Evolutionary conservation across 2,888 invertebrate species (phyloP).

Genomic region (Plemyria rubiginata): DNA sequence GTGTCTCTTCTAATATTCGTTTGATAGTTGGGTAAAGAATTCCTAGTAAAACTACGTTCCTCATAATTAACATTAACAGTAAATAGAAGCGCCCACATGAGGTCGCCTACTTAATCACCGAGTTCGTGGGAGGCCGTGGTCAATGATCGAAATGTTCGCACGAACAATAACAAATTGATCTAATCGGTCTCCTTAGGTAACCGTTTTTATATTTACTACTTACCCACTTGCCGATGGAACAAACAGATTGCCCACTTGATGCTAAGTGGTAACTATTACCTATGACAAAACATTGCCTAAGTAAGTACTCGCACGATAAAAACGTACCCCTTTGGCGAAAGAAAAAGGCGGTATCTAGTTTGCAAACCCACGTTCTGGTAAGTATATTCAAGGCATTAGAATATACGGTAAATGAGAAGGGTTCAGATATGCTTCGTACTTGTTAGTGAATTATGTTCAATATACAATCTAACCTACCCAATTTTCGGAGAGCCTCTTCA

Average conservation of each 20-base stretch:
- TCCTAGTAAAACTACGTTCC: conserved; percentile 5
- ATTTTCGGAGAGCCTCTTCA: conserved; percentile 2
- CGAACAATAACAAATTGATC: conserved; percentile 66
- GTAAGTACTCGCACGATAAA: too few species aligned
- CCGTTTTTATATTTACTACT: too few species aligned
- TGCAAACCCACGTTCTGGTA: conserved; percentile 13
- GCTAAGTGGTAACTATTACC: too few species aligned
- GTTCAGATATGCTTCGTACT: conserved; percentile 13
- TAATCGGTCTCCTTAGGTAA: conserved; percentile 14
- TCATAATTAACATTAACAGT: conserved; percentile 18
- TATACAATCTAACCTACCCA: conserved; percentile 10
- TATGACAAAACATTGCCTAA: too few species aligned
- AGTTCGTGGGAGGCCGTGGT: conserved; percentile 63
- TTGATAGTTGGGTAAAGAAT: not conserved
- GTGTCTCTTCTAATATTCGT: not conserved
- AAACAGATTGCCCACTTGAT: too few species aligned
- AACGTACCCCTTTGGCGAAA: too few species aligned
- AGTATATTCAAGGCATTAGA: conserved; percentile 19
- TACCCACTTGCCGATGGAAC: conserved; percentile 2
- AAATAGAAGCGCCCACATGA: conserved; percentile 51
- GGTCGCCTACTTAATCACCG: conserved; percentile 54
- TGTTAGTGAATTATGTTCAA: conserved; percentile 18
- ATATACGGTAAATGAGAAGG: conserved; percentile 19
- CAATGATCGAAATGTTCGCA: conserved; percentile 61
- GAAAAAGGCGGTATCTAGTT: conserved; percentile 10